Evolutionary conservation across 2,888 invertebrate genomes (phyloP).

Genomic region (Tenthredo scrophulariae): DNA sequence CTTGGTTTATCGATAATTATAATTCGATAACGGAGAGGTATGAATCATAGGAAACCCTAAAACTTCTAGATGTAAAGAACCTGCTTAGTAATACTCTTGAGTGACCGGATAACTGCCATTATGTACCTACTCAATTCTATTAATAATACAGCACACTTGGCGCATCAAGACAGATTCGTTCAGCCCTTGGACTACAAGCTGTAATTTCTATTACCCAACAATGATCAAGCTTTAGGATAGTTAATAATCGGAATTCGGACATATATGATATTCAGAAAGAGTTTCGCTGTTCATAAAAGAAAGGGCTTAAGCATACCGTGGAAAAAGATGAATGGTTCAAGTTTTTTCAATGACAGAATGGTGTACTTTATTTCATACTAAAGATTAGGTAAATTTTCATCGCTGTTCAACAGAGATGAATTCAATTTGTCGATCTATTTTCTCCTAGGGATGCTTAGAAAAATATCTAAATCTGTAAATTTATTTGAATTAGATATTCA

Average conservation of each 20-base stretch:
- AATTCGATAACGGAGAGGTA: neutral
- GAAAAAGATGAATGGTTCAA: neutral
- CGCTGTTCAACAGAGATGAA: too few relatives aligned
- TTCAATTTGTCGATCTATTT: too few relatives aligned
- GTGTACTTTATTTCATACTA: neutral
- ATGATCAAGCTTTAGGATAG: neutral
- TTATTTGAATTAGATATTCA: neutral
- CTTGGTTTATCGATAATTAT: neutral
- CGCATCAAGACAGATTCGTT: neutral
- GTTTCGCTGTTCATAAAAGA: neutral
- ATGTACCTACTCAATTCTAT: conserved; percentile 15
- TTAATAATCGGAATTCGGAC: neutral
- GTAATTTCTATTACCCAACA: neutral
- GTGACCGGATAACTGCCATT: neutral
- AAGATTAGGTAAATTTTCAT: neutral
- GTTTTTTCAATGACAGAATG: neutral
- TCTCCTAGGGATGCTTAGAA: too few relatives aligned
- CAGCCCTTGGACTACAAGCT: neutral
- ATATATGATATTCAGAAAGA: neutral
- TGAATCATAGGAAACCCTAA: neutral
- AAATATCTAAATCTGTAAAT: neutral
- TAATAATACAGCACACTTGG: neutral
- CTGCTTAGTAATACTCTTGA: neutral
- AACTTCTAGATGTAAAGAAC: neutral
- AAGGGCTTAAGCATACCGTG: neutral